Base-by-base conservation (phyloP, 2,113 vertebrate species). In the Xiphophorus couchianus region DNA sequence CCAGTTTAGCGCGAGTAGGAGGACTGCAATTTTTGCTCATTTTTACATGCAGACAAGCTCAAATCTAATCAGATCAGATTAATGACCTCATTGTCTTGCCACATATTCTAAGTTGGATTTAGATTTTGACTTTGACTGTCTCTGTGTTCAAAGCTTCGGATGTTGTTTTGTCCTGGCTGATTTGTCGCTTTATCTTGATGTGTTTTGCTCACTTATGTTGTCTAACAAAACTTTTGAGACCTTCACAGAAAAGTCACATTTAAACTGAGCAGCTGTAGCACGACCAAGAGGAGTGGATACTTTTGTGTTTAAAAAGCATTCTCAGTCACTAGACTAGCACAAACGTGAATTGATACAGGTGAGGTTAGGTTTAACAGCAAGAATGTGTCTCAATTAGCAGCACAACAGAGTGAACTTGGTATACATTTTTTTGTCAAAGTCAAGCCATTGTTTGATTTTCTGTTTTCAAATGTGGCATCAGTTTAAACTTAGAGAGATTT, bases 281-380 rank as follows among this genome's bases (percentile, higher is more conserved):
- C 10, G 22, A n/a, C 51, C 51, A 84, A 15, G 31, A 5, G 19
- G 39, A 37, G 51, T 9, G 0, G 25, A 54, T 61, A 54, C 51
- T 75, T 67, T 68, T 71, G 51, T 37, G 62, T 60, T 30, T 63
- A 9, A 15, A 19, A 28, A 71, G 44, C 28, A 31, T 67, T 65
- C 68, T 69, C 22, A 58, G 42, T 42, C 48, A 65, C n/a, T 12
- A 17, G 31, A 65, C n/a, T 14, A 25, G 31, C 30, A 71, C 14
- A 65, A 72, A 78, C 60, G 76, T 76, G 74, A 64, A 62, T 76
- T 51, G 33, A 80, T 6, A 22, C 17, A 62, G 19, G 12, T 62
- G 68, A 33, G 48, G 51, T 35, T 51, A 29, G 2, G 72, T 35
- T 69, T 11, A 67, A 31, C 12, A 22, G 27, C 0, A 28, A 77